A percentile compares a stretch with the other conserved stretches of the same genome.
Conservation (phyloP, 1,140 invertebrate genomes). For the Lineus longissimus region DNA sequence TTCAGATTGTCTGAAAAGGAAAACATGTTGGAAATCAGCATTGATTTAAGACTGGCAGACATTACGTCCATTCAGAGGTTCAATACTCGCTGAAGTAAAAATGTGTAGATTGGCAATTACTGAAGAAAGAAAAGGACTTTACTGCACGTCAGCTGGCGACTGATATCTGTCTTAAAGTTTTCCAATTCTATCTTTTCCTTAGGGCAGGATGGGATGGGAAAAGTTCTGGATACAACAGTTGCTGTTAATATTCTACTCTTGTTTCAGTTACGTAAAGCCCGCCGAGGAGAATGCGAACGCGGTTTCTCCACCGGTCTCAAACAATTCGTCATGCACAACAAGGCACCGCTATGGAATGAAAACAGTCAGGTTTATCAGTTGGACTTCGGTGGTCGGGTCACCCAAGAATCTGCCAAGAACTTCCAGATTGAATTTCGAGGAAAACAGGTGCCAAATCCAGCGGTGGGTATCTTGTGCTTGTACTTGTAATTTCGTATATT, state of each 20-base stretch:
- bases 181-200: too few relatives aligned
- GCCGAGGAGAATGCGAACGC: constrained; percentile 16
- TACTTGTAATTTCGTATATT: not conserved
- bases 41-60: too few relatives aligned
- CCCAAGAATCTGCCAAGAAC: constrained; percentile 98
- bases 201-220: too few relatives aligned
- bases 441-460: constrained; percentile 71
- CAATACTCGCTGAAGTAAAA: not conserved
- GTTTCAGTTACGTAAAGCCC: constrained; percentile 25
- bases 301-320: not conserved
- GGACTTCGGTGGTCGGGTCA: constrained; percentile 98
- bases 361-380: constrained; percentile 98
- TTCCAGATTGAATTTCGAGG: constrained; percentile 98
- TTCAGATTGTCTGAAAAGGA: too few relatives aligned
- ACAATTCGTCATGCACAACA: constrained; percentile 92
- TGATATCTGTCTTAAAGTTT: too few relatives aligned
- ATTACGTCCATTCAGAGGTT: too few relatives aligned
- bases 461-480: not conserved
- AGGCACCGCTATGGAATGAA: constrained; percentile 99
- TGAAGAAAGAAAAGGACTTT: too few relatives aligned
- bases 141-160: constrained; percentile 8
- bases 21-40: too few relatives aligned
- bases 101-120: too few relatives aligned
- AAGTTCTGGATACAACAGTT: too few relatives aligned
- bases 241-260: too few relatives aligned